These are phyloP conservation scores for Tricholauxania praeusta DNA, from an alignment of 2,888 invertebrate genomes.

Conservation along the genomic window DNA sequence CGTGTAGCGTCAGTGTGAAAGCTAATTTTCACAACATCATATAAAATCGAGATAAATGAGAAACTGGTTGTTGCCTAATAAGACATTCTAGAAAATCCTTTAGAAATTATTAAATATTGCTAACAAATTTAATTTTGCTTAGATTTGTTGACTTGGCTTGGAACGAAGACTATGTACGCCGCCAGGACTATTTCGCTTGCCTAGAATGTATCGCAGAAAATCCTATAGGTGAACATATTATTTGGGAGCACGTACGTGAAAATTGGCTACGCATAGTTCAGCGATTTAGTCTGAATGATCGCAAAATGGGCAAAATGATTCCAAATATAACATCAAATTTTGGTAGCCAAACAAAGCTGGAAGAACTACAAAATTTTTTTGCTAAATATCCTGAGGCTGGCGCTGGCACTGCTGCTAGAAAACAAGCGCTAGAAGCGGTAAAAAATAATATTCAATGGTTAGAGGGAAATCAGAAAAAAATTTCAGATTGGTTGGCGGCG, in stretches of 20 bases:
- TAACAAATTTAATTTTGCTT: neutral
- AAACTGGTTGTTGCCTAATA: too few relatives aligned
- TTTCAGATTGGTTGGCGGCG: constrained; percentile 74
- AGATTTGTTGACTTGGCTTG: constrained; percentile 81
- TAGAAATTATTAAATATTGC: too few relatives aligned
- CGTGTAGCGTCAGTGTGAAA: too few relatives aligned
- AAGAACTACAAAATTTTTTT: constrained; percentile 86
- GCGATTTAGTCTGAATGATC: constrained; percentile 85
- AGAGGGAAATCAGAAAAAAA: constrained; percentile 70
- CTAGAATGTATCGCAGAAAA: constrained; percentile 77
- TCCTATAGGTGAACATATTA: constrained; percentile 78
- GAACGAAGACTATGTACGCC: constrained; percentile 80
- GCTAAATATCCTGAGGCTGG: constrained; percentile 85
- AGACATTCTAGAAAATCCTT: too few relatives aligned
- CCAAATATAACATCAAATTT: constrained; percentile 79
- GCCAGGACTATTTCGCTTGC: constrained; percentile 87
- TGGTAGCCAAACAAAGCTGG: constrained; percentile 75
- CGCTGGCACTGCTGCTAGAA: constrained; percentile 81
- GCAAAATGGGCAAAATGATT: constrained; percentile 82
- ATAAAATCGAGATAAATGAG: too few relatives aligned
- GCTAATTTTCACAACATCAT: too few relatives aligned
- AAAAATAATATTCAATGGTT: constrained; percentile 86
- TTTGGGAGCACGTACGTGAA: constrained; percentile 87
- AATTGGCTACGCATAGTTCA: constrained; percentile 82
- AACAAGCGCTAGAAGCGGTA: constrained; percentile 82